Conservation (phyloP, 2,113 vertebrate species). For the Psephotus haematonotus region DNA sequence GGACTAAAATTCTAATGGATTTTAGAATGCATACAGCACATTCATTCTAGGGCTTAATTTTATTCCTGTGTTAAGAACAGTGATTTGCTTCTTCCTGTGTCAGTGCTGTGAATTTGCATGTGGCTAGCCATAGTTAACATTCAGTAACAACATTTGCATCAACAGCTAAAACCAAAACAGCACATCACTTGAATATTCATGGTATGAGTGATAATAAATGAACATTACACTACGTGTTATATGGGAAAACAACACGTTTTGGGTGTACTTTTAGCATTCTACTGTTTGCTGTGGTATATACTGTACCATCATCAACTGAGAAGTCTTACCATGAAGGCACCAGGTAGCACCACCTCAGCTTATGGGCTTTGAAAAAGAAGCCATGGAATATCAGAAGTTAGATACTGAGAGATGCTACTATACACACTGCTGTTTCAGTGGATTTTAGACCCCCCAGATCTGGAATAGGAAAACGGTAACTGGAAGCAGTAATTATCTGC, state of each 20-base stretch:
- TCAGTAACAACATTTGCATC: neutral
- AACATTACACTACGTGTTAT: neutral
- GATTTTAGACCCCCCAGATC: neutral
- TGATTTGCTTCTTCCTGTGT: neutral
- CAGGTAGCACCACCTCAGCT: slow-evolving; percentile 46
- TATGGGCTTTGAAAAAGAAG: slow-evolving; percentile 66
- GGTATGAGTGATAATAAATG: neutral
- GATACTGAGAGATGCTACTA: neutral
- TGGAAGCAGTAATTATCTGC: neutral
- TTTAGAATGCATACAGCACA: neutral
- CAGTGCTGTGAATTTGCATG: neutral
- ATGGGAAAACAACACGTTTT: neutral
- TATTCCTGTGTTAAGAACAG: neutral
- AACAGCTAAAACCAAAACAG: neutral
- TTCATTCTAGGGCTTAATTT: neutral
- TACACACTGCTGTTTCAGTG: neutral
- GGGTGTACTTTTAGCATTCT: neutral
- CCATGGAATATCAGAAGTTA: slow-evolving; percentile 49
- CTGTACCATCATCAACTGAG: slow-evolving; percentile 33
- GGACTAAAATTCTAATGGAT: neutral
- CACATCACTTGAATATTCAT: neutral
- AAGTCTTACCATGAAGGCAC: slow-evolving; percentile 29
- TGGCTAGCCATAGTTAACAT: neutral
- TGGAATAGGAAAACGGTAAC: neutral
- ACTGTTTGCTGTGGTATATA: neutral